These are phyloP conservation scores for Syngnathus floridae DNA, from an alignment of 2,113 vertebrate genomes.

Conservation along the genomic window DNA sequence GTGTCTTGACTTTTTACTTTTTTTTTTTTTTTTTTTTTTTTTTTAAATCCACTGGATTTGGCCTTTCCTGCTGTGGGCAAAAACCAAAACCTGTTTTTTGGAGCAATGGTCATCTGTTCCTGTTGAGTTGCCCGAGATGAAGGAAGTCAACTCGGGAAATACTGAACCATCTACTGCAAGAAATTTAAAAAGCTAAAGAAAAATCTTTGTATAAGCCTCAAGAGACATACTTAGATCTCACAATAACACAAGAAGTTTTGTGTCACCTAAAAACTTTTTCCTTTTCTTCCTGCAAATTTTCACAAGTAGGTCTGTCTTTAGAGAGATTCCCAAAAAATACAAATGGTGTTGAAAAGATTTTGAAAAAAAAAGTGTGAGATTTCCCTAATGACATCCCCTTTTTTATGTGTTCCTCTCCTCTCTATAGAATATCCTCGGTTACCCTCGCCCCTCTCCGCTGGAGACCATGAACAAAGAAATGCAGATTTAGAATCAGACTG, in stretches of 20 bases:
- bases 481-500: slow-evolving; percentile 44
- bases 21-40: too few species aligned
- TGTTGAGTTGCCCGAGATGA: not conserved
- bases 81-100: too few species aligned
- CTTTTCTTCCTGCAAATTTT: not conserved
- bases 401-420: not conserved
- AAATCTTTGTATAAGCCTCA: not conserved
- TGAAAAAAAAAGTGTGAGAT: too few species aligned
- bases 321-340: not conserved
- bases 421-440: slow-evolving; percentile 70
- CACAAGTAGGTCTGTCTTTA: too few species aligned
- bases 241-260: not conserved
- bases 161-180: not conserved
- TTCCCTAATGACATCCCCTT: too few species aligned
- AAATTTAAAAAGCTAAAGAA: not conserved
- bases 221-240: not conserved
- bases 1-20: too few species aligned
- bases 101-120: too few species aligned
- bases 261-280: not conserved
- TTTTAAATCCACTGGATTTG: too few species aligned
- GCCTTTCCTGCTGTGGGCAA: too few species aligned
- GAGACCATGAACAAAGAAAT: slow-evolving; percentile 72
- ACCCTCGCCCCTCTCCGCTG: slow-evolving; percentile 60
- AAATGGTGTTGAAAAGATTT: not conserved
- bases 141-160: not conserved